Base-by-base conservation (phyloP, 1,140 invertebrate species). In the Zaprionus kolodkinae region DNA sequence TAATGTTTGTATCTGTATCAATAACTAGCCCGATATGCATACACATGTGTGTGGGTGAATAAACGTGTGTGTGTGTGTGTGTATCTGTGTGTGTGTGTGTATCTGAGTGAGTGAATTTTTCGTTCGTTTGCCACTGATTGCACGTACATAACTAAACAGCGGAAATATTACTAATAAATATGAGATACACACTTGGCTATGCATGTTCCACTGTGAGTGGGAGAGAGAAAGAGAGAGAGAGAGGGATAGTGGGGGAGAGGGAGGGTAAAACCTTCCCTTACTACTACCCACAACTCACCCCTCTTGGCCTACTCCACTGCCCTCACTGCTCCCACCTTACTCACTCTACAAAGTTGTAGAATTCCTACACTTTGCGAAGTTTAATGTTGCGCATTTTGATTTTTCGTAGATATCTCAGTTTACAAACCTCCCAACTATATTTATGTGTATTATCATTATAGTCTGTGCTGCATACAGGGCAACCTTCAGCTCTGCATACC, bases 161-260 rank as follows among this genome's bases (percentile, higher is more conserved):
- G 69, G 74, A 66, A 63, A 76, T 76, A 66, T 76, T 36, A 65
- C 45, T 69, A 67, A 76, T 76, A 67, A 72, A 72, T 72, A 72
- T 62, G 21, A 70, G 45, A 65, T 71, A 65, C 64, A 55, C 36
- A 63, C 52, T 15, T 25, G 52, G 43, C 54, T 67, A 33, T 17
- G 6, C 61, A 56, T 65, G 27, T 30, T 59, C 50, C 38, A 40
- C 40, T 15, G n/a, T n/a, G 6, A 9, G 40, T 30, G 27, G 13
- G 5, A 40, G 38, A n/a, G 38, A n/a, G 38, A 6, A 2, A 15
- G n/a, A 7, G 27, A 15, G 40, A 38, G 11, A 38, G 36, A 38
- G 10, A 38, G 40, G 40, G n/a, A 21, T 2, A 15, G 2, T n/a
- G 40, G 7, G 40, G n/a, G n/a, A n/a, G n/a, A n/a, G n/a, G n/a